Conservation (phyloP, 2,888 invertebrate genomes). For the Cepaea hortensis region DNA sequence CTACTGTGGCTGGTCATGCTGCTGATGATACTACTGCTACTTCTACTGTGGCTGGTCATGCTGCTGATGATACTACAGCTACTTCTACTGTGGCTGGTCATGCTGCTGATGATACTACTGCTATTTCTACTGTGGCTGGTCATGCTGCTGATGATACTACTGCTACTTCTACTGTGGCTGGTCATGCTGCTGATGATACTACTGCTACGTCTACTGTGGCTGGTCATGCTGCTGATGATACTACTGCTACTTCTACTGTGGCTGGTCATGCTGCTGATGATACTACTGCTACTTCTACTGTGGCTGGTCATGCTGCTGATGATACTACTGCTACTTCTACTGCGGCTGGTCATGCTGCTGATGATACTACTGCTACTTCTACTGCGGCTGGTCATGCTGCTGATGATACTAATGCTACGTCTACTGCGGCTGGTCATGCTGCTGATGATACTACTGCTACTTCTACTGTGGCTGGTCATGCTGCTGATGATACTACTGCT, state of each 20-base stretch:
- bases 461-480: slow-evolving; percentile 52
- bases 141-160: slow-evolving; percentile 36
- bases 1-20: no score
- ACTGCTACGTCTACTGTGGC: slow-evolving; percentile 68
- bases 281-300: slow-evolving; percentile 69
- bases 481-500: slow-evolving; percentile 57
- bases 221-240: no score
- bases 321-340: slow-evolving; percentile 67
- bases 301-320: no score
- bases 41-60: slow-evolving; percentile 52
- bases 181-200: no score
- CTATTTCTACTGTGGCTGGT: slow-evolving; percentile 55
- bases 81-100: slow-evolving; percentile 56
- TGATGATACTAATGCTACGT: slow-evolving; percentile 60
- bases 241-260: slow-evolving; percentile 70
- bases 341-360: no score
- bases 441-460: slow-evolving; percentile 59
- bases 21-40: slow-evolving; percentile 59
- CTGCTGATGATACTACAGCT: slow-evolving; percentile 57
- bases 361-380: slow-evolving; percentile 65
- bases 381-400: no score
- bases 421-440: no score
- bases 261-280: no score
- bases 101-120: slow-evolving; percentile 54
- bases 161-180: slow-evolving; percentile 67